Evolutionary conservation across 2,888 invertebrate genomes (phyloP), one percentile per base, ranked within the genome.

Genomic region (Pammene fasciana): DNA sequence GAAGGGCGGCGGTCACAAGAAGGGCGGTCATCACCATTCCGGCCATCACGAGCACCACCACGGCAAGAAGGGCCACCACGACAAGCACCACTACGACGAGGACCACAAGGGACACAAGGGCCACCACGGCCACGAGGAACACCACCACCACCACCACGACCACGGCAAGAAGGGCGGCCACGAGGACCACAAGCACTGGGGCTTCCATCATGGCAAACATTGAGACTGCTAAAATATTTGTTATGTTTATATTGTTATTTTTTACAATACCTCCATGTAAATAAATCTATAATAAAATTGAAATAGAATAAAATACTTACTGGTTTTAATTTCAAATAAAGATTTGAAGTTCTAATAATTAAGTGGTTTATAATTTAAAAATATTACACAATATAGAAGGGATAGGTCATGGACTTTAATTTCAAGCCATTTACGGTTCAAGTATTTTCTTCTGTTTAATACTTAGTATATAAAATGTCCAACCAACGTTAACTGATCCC

Each of bases 31-130:
- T 79, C 95, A 96, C 84, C 95, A 97, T 80, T 94, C 95, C 65
- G 96, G 95, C 2, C 94, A 96, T 79, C 95, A 96, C 80, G 95
- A 96, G 72, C 95, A 94, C 72, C 95, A 96, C 79, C 95, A 96
- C 81, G 96, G 96, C 67, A 96, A 97, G 85, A 95, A 96, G 78
- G 96, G 96, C n/a, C 95, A 96, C 79, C 95, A 95, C 80, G 95
- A 96, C 78, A 97, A 97, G 84, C 96, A 96, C 73, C 96, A 97
- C 81, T 95, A 95, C 80, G 96, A 96, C 77, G 96, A 96, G 74
- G 96, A 96, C 79, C 96, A 97, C 84, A 96, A 96, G 81, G 96
- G 96, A 1, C 95, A 95, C 86, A 95, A 96, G 82, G 96, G 96
- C 41, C 95, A 96, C 78, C 95, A 95, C 78, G 96, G 96, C 7